Conservation (phyloP, 2,113 vertebrate species). For the Reinhardtius hippoglossoides region DNA sequence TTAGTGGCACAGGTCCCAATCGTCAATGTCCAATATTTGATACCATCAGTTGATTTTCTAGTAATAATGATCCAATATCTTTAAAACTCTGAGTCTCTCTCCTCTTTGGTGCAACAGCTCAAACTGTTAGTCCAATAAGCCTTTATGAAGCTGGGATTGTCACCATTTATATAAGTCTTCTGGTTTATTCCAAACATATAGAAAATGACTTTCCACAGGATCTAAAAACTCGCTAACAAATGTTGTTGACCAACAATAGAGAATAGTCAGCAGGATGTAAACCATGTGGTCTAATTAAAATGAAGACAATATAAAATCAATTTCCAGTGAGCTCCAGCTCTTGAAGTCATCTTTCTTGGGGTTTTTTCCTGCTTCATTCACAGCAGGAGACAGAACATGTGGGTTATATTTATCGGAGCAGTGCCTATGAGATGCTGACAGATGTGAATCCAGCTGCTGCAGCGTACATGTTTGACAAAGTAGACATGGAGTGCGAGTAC, state of each 20-base stretch:
- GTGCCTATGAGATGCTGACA: constrained; percentile 64
- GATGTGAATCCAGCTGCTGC: constrained; percentile 38
- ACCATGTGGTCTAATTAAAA: neutral
- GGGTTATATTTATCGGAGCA: constrained; percentile 59
- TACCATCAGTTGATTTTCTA: no score
- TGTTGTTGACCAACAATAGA: neutral
- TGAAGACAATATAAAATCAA: neutral
- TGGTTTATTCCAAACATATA: neutral
- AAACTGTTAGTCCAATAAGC: neutral
- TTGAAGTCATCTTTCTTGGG: neutral
- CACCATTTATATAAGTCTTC: neutral
- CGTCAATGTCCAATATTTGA: no score
- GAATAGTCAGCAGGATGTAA: neutral
- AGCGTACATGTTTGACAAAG: constrained; percentile 53
- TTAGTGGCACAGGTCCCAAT: no score
- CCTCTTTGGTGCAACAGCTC: neutral
- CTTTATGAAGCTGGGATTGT: neutral
- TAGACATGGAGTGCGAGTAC: constrained; percentile 72
- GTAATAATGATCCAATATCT: neutral
- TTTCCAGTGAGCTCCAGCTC: no score
- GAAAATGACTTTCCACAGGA: no score
- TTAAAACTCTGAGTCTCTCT: neutral
- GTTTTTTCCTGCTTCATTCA: neutral
- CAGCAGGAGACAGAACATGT: constrained; percentile 35
- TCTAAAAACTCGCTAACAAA: no score